These are phyloP conservation scores for Rhopalosiphum padi DNA, from an alignment of 1,140 invertebrate genomes.

Conservation along the genomic window DNA sequence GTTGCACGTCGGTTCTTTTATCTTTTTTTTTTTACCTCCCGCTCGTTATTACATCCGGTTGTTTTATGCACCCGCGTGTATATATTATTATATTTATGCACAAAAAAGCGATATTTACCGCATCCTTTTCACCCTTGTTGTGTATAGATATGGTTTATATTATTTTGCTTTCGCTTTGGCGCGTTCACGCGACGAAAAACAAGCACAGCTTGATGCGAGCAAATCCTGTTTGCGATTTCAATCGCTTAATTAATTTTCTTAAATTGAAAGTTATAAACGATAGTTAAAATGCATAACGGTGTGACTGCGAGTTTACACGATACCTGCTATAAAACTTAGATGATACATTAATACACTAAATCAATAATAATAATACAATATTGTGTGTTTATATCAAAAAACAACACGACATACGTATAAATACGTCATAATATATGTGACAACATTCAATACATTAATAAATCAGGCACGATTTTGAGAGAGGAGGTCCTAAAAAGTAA, in stretches of 20 bases:
- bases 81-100: slow-evolving; percentile 22
- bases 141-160: not conserved
- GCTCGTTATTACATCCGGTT: slow-evolving; percentile 52
- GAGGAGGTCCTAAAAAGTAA: not conserved
- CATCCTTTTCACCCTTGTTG: slow-evolving; percentile 32
- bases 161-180: slow-evolving; percentile 14
- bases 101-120: slow-evolving; percentile 16
- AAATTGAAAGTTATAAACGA: not conserved
- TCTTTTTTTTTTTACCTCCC: slow-evolving; percentile 44
- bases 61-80: slow-evolving; percentile 30
- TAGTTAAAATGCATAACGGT: not conserved
- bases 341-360: not conserved
- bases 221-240: not conserved
- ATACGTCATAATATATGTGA: not conserved
- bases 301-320: too few relatives aligned
- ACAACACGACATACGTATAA: not conserved
- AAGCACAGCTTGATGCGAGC: not conserved
- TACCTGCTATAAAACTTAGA: not conserved
- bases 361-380: not conserved
- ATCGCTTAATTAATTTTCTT: not conserved
- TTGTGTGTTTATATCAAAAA: not conserved
- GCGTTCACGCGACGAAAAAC: not conserved
- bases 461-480: not conserved
- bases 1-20: slow-evolving; percentile 41
- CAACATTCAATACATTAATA: not conserved